These are phyloP conservation scores for Lypha dubia DNA, from an alignment of 2,888 invertebrate genomes.

Conservation along the genomic window DNA sequence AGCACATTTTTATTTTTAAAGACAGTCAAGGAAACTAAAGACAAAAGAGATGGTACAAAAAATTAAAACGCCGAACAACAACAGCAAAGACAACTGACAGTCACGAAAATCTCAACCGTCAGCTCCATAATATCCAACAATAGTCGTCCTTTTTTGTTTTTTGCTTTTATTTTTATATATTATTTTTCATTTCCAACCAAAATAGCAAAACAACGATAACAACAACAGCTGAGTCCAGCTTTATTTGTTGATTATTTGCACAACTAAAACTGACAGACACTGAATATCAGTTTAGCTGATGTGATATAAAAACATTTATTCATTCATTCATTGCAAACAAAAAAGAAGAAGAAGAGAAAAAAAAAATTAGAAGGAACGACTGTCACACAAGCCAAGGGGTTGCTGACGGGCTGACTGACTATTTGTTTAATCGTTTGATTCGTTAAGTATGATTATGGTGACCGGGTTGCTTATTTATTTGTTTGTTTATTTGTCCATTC, in stretches of 20 bases:
- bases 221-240: constrained; percentile 56
- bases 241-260: constrained; percentile 68
- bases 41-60: not conserved
- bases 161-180: not conserved
- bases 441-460: not conserved
- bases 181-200: not conserved
- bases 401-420: constrained; percentile 16
- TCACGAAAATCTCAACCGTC: constrained; percentile 38
- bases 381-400: constrained; percentile 13
- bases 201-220: not conserved
- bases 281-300: constrained; percentile 36
- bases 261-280: constrained; percentile 67
- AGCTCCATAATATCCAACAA: constrained; percentile 15
- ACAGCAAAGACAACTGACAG: constrained; percentile 46
- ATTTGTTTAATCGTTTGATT: not conserved
- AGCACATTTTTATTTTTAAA: not conserved
- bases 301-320: constrained; percentile 39
- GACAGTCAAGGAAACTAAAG: not conserved
- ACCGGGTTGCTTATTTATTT: constrained; percentile 36
- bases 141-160: not conserved
- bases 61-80: constrained; percentile 28
- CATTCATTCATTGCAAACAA: constrained; percentile 9
- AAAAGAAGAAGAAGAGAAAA: not conserved
- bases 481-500: constrained; percentile 37
- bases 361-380: not conserved